Base-by-base conservation (phyloP, 2,888 invertebrate genomes). In the Platynereis dumerilii region DNA sequence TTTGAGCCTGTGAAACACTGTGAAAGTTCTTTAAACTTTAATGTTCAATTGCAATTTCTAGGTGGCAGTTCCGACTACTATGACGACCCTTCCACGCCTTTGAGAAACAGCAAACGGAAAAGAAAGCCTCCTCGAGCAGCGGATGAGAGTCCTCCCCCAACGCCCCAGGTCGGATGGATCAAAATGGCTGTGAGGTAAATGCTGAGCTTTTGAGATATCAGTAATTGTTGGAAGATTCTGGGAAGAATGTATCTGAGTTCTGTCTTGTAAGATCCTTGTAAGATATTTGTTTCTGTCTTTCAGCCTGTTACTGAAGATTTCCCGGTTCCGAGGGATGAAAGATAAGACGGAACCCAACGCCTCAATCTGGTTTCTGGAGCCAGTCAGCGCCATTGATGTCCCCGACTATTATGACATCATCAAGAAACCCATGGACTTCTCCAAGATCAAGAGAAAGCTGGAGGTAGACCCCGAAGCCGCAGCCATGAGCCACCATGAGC, bases 351-450 rank as follows among this genome's bases (percentile, higher is more conserved):
- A 81, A 57, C 69, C 80, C 26, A 79, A 79, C 69, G 83, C 82
- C 3, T 77, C 82, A 15, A 76, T 78, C 22, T 83, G 83, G 83
- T 83, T 83, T 68, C 75, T 75, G 20, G 75, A 77, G 58, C 83
- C 83, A 83, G 83, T 84, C 27, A 80, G 81, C 68, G 78, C 78
- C 17, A 71, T 72, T 26, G 83, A 82, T 73, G 84, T 82, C 3
- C 83, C 83, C 22, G 83, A 81, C 65, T 84, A 84, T 67, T 81
- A 81, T 65, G 72, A 76, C n/a, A 79, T 84, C 57, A 77, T 84
- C 17, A 75, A 79, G 59, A 75, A 73, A 42, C 83, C 83, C 2
- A 84, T 83, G 83, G 84, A 84, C 69, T 83, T 84, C 69, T 77
- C 80, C 59, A 81, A 82, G 1, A 80, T 84, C 52, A 78, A 75